Conservation (phyloP, 2,888 invertebrate genomes). For the Ferrisia virgata region DNA sequence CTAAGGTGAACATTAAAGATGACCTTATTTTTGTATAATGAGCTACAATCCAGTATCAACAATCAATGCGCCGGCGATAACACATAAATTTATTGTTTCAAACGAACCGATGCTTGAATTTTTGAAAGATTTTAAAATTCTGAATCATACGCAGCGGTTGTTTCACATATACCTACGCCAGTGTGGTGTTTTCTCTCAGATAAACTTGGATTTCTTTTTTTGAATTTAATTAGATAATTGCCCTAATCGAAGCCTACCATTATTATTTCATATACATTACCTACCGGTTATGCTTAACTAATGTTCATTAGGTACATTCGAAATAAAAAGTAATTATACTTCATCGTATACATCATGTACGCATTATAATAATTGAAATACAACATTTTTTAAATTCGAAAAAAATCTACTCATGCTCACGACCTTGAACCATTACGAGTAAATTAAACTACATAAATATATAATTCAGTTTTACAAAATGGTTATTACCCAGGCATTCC, state of each 20-base stretch:
- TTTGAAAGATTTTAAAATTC: background rate
- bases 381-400: background rate
- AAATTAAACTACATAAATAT: background rate
- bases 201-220: no score
- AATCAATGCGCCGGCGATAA: background rate
- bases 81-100: background rate
- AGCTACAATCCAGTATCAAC: background rate
- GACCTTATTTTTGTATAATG: conserved; percentile 25
- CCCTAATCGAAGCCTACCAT: background rate
- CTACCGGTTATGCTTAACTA: background rate
- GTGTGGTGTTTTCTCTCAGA: no score
- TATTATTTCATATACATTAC: background rate
- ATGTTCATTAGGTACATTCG: background rate
- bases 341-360: background rate
- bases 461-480: background rate
- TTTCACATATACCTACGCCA: no score
- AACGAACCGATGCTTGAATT: background rate
- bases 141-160: no score
- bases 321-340: background rate
- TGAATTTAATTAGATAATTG: background rate
- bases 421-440: background rate
- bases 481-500: conserved; percentile 69
- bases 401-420: background rate
- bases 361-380: background rate
- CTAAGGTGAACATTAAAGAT: conserved; percentile 25